Conservation (phyloP, 2,797 vertebrate genomes). For the Macroramphosus scolopax region DNA sequence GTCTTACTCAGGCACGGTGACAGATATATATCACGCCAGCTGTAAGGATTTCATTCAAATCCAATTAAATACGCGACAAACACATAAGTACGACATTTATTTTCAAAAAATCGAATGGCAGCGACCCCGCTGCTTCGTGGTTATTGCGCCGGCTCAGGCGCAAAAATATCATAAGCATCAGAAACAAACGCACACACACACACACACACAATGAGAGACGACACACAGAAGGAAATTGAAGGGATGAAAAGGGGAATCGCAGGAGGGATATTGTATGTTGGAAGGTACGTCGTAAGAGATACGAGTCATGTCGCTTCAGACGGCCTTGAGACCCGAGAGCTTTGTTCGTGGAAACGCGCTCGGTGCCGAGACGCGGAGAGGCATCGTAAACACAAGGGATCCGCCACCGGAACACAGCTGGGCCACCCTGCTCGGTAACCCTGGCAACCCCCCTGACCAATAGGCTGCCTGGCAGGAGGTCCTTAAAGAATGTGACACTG, state of each 20-base stretch:
- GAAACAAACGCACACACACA: no score
- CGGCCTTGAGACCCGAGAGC: slow-evolving; percentile 38
- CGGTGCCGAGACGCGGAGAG: slow-evolving; percentile 10
- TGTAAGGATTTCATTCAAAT: slow-evolving; percentile 57
- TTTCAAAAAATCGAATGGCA: slow-evolving; percentile 39
- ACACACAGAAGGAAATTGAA: not conserved
- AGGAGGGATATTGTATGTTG: slow-evolving; percentile 16
- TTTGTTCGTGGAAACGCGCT: slow-evolving; percentile 38
- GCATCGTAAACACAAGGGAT: slow-evolving; percentile 42
- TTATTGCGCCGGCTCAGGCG: slow-evolving; percentile 9
- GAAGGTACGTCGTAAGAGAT: no score
- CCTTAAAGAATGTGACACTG: slow-evolving; percentile 47
- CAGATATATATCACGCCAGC: slow-evolving; percentile 58
- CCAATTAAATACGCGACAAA: slow-evolving; percentile 60
- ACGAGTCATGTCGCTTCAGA: slow-evolving; percentile 30
- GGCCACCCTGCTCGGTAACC: slow-evolving; percentile 61
- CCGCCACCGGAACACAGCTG: slow-evolving; percentile 50
- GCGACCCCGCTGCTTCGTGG: slow-evolving; percentile 4
- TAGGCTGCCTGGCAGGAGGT: slow-evolving; percentile 51
- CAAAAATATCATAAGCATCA: slow-evolving; percentile 9
- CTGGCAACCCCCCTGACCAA: slow-evolving; percentile 69
- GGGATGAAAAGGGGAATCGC: slow-evolving; percentile 3
- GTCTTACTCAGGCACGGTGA: slow-evolving; percentile 45
- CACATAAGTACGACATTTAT: slow-evolving; percentile 29
- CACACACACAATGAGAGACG: no score